Evolutionary conservation across 2,888 invertebrate genomes (phyloP), one percentile per base, ranked within the genome.

Genomic region (Chloroclysta siterata): DNA sequence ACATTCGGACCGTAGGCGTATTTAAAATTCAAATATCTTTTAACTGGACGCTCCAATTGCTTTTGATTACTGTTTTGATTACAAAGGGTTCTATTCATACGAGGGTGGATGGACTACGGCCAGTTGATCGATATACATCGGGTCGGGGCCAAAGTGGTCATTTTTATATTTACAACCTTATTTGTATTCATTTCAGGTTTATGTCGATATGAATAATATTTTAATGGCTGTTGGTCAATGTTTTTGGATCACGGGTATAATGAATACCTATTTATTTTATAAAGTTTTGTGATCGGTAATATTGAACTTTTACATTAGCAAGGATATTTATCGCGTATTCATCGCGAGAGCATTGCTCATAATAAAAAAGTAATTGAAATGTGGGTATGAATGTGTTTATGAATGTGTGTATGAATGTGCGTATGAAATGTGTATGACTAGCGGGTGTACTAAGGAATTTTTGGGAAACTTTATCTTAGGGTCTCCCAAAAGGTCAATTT

Each of bases 51-150:
- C 81, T 83, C 86, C 84, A 82, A 84, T 84, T 85, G 76, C 83
- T 81, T 88, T 90, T 90, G 88, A 91, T 90, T 88, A 90, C 89
- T 83, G 85, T 88, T 89, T 88, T 89, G 88, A 89, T 89, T 88
- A 88, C 85, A 84, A 84, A 84, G 81, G 88, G 76, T 76, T 56
- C 79, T 77, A 75, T 83, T 82, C 79, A 77, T 71, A 64, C 70
- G 69, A 68, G 72, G 72, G 78, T 80, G 78, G 81, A 75, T 71
- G 72, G 74, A 64, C 57, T 69, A 77, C 83, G 89, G 89, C 85
- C 89, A 86, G 84, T 80, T 83, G 84, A 84, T 87, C 85, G 84
- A 90, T 90, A 85, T 75, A 77, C 71, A 83, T 22, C 71, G 72
- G 72, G 69, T 76, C 48, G 33, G 28, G 48, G 70, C 76, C 44